Evolutionary conservation across 2,113 vertebrate genomes (phyloP).

Genomic region (Gnathonemus echidnorhynchus): DNA sequence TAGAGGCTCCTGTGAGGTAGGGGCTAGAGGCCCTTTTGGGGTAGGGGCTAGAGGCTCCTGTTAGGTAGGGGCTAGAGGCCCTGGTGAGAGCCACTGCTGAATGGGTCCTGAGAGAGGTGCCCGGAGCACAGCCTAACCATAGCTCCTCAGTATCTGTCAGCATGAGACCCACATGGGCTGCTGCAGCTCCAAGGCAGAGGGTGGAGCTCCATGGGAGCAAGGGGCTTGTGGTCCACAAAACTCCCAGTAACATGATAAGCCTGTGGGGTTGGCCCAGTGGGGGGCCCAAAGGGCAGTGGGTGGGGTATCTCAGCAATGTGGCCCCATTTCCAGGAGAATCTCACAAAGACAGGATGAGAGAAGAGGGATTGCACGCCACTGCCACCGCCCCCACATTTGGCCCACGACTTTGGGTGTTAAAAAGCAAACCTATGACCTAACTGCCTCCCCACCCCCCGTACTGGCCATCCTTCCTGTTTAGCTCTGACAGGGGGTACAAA

Average conservation of each 20-base stretch:
- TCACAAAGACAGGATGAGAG: not conserved
- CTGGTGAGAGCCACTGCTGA: not conserved
- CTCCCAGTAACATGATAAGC: not conserved
- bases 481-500: not conserved
- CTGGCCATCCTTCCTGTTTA: not conserved
- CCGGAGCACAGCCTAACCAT: not conserved
- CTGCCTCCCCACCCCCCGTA: not conserved
- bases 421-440: not conserved
- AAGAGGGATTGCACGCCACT: not conserved
- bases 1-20: too few relatives aligned
- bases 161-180: not conserved
- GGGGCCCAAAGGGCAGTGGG: not conserved
- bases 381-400: not conserved
- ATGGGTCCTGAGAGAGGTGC: not conserved
- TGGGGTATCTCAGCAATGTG: not conserved
- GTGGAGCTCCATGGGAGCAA: not conserved
- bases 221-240: not conserved
- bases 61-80: too few relatives aligned
- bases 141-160: not conserved
- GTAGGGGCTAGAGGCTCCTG: too few relatives aligned
- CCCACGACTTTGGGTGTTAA: not conserved
- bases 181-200: not conserved
- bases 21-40: too few relatives aligned
- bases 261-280: not conserved
- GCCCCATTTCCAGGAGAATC: not conserved